These are phyloP conservation scores for Dallia pectoralis DNA, from an alignment of 2,797 vertebrate species.

Conservation along the genomic window DNA sequence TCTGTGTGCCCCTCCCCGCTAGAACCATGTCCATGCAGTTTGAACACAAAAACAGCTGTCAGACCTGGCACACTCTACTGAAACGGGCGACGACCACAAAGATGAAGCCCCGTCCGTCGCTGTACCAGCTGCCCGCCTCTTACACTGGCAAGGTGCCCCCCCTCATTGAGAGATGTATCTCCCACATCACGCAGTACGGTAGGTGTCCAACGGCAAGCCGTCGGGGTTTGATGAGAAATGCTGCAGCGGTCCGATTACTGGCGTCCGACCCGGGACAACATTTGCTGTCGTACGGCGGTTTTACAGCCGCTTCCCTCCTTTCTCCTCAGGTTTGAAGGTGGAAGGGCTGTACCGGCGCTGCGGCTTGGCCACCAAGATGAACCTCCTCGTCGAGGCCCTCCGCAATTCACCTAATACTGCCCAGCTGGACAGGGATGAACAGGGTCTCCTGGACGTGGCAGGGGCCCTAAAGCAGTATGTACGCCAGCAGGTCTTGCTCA, in stretches of 20 bases:
- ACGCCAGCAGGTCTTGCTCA: conserved; percentile 54
- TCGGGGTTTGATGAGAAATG: neutral
- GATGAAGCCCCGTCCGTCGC: conserved; percentile 16
- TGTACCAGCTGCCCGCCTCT: conserved; percentile 35
- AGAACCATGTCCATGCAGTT: conserved; percentile 68
- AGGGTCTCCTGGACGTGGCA: conserved; percentile 62
- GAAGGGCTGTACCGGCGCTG: conserved; percentile 76
- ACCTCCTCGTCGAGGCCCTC: conserved; percentile 62
- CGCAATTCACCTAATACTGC: conserved; percentile 49
- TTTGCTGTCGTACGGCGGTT: neutral
- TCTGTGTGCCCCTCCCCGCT: neutral
- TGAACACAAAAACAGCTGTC: conserved; percentile 61
- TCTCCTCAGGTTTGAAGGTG: conserved; percentile 68
- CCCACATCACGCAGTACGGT: conserved; percentile 72
- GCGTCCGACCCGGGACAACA: no score
- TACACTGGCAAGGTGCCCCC: conserved; percentile 46
- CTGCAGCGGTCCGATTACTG: neutral
- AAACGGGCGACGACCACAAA: conserved; percentile 27
- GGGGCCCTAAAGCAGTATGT: conserved; percentile 72
- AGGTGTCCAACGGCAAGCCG: conserved; percentile 13
- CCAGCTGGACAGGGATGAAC: conserved; percentile 60
- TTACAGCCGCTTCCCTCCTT: neutral
- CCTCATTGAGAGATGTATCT: conserved; percentile 69
- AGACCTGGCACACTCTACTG: conserved; percentile 63
- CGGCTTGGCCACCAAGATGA: conserved; percentile 63